A percentile compares a stretch with the other conserved stretches of the same genome.
phyloP scores from a whole-genome alignment of 2,888 invertebrate species.

The Nomada fabriciana region DNA sequence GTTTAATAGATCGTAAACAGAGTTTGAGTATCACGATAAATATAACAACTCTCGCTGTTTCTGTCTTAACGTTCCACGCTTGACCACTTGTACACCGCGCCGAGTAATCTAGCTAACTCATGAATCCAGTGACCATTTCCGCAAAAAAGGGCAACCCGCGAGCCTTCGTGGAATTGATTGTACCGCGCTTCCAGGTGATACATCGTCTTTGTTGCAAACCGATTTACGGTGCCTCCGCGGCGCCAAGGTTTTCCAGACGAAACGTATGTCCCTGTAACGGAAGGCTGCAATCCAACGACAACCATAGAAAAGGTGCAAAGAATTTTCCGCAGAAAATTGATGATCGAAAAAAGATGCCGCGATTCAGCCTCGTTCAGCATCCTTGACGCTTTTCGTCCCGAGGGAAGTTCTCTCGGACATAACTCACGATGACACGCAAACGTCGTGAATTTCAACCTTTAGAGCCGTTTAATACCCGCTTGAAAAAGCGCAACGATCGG shows the following conservation, averaged over 20 bases:
- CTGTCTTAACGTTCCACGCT: conserved; percentile 70
- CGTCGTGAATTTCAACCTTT: conserved; percentile 38
- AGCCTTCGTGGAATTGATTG: not conserved
- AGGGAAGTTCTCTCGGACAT: not conserved
- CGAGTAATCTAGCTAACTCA: conserved; percentile 1
- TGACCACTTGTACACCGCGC: conserved; percentile 60
- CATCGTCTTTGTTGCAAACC: not conserved
- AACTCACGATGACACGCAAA: conserved; percentile 16
- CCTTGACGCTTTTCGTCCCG: too few species aligned
- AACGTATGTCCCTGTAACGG: not conserved
- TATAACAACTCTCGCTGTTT: conserved; percentile 81
- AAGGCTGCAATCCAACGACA: too few species aligned
- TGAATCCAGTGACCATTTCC: not conserved
- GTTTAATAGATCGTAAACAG: conserved; percentile 83
- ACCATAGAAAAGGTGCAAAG: too few species aligned
- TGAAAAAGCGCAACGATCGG: conserved; percentile 29
- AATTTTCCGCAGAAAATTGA: not conserved
- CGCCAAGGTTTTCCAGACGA: not conserved
- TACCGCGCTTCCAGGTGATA: not conserved
- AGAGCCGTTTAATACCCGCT: conserved; percentile 7
- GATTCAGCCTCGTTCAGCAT: not conserved
- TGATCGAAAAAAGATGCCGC: not conserved
- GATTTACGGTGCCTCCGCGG: not conserved
- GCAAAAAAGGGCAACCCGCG: not conserved
- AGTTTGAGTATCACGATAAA: conserved; percentile 83